Evolutionary conservation across 2,888 invertebrate species (phyloP), one percentile per base, ranked within the genome.

Genomic region (Gibbula magus): DNA sequence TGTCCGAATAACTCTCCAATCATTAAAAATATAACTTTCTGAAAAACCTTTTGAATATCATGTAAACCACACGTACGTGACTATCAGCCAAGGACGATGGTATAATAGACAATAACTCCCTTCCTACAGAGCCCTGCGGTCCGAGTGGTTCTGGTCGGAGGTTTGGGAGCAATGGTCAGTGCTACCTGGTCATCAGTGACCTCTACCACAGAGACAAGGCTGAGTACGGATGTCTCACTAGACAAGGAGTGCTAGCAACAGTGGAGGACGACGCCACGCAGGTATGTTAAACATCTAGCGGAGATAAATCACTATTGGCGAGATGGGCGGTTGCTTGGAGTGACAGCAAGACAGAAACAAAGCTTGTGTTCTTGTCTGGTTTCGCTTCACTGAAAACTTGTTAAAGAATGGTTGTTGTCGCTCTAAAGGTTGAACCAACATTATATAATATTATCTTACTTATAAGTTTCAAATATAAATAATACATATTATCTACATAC

Each of bases 191-290:
- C 35, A n/a, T 76, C 35, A 76, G 56, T 54, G 35, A 25, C 22
- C 35, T 39, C 18, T 54, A 20, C 35, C 16, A 53, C 10, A 29
- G 54, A 53, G 76, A 76, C 32, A 54, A 18, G 16, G 76, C 76
- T 10, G 76, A 76, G 56, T 76, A 76, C 35, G 22, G 29, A 29
- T 76, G 76, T 56, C 35, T 56, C 35, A 76, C 76, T 20, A 25
- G 54, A 5, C 35, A 35, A n/a, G 76, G 76, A n/a, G 76, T 56
- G 32, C 20, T 76, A 32, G 32, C 76, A 1, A 61, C 61, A 3
- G 61, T 61, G 16, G 29, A 25, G 13, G 61, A 61, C 18, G 61
- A 29, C 29, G 29, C 1, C n/a, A 25, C 25, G 18, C 61, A 61
- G 61, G 61, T 61, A 5, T 35, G 35, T 35, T 35, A 35, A 35